Evolutionary conservation across 2,888 invertebrate species (phyloP).

Genomic region (Keiferia lycopersicella): DNA sequence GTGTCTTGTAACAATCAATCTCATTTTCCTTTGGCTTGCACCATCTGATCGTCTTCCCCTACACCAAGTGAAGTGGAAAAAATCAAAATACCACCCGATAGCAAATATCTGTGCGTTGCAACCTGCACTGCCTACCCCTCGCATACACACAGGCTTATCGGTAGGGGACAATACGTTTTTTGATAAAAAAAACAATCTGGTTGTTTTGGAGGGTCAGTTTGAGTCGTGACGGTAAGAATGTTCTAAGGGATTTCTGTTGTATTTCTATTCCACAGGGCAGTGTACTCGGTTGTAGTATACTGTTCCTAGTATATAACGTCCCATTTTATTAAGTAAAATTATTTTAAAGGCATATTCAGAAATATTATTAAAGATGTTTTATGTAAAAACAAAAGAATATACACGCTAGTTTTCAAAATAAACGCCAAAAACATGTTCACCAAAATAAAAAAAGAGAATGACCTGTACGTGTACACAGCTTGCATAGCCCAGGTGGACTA

Average conservation of each 20-base stretch:
- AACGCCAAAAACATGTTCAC: too few species aligned
- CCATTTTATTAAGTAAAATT: too few species aligned
- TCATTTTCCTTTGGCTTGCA: slow-evolving; percentile 27
- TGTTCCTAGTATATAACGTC: too few species aligned
- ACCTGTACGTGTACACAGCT: too few species aligned
- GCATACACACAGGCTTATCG: slow-evolving; percentile 38
- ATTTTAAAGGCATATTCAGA: too few species aligned
- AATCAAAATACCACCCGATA: slow-evolving; percentile 61
- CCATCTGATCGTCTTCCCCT: slow-evolving; percentile 38
- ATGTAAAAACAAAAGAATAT: too few species aligned
- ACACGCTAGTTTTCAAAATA: too few species aligned
- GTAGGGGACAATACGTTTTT: slow-evolving; percentile 54
- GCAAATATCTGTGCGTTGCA: slow-evolving; percentile 59
- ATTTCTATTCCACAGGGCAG: not conserved
- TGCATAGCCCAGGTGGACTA: too few species aligned
- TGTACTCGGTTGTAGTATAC: too few species aligned
- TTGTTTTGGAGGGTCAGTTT: slow-evolving; percentile 31
- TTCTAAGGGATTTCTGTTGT: not conserved
- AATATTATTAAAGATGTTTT: too few species aligned
- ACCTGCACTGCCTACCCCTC: slow-evolving; percentile 57
- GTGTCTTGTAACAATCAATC: too few species aligned
- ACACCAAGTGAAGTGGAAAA: slow-evolving; percentile 53
- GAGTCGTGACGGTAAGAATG: not conserved
- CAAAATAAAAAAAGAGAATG: too few species aligned
- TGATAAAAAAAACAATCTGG: slow-evolving; percentile 48